A percentile compares a stretch with the other conserved stretches of the same genome.
Conservation (phyloP, 2,888 invertebrate species). For the Tridacna gigas region DNA sequence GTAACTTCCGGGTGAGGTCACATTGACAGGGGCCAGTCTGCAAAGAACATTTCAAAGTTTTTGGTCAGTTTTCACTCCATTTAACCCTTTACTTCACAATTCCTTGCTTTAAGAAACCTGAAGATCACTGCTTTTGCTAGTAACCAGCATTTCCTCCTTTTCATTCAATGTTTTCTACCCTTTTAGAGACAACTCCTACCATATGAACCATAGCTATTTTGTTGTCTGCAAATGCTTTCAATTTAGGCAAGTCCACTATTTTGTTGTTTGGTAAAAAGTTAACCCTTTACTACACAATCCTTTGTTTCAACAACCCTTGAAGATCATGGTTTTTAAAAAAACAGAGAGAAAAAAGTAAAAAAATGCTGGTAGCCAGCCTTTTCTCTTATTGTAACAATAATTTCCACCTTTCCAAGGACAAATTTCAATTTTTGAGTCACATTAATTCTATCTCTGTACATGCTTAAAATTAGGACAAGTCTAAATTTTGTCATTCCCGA, state of each 20-base stretch:
- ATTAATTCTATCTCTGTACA: too few relatives aligned
- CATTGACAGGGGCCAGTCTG: not conserved
- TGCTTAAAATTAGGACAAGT: too few relatives aligned
- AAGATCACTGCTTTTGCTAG: not conserved
- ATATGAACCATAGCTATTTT: not conserved
- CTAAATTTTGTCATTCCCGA: too few relatives aligned
- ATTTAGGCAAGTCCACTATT: not conserved
- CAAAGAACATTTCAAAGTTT: not conserved
- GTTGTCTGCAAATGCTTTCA: not conserved
- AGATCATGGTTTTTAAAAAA: too few relatives aligned
- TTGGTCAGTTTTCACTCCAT: not conserved
- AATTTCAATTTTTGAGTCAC: too few relatives aligned
- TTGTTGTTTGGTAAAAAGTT: not conserved
- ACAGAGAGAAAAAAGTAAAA: too few relatives aligned
- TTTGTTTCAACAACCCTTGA: too few relatives aligned
- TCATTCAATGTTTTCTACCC: not conserved
- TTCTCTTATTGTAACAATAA: too few relatives aligned
- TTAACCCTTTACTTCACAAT: not conserved
- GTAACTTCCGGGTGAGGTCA: slow-evolving; percentile 29
- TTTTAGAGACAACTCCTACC: not conserved
- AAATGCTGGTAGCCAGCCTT: too few relatives aligned
- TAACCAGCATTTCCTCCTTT: not conserved
- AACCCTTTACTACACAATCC: not conserved
- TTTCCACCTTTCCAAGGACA: too few relatives aligned
- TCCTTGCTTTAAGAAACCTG: not conserved